Conservation (phyloP, 2,888 invertebrate species). For the Papilio elwesi region DNA sequence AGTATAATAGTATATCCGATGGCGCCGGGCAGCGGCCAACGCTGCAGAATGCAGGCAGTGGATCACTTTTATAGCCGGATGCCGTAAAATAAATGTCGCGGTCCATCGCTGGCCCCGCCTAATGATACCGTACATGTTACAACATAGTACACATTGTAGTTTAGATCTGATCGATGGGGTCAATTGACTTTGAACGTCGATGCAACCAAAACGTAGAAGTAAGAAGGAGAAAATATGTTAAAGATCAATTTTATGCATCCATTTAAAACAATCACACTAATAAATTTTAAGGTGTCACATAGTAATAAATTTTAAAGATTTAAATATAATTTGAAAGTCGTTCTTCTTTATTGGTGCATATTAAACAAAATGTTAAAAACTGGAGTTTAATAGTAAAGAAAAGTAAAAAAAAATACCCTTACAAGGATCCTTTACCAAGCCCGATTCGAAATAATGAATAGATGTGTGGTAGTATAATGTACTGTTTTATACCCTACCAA, state of each 20-base stretch:
- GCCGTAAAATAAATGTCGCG: conserved; percentile 84
- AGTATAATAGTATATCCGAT: conserved; percentile 45
- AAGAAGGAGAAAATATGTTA: neutral
- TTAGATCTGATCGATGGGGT: conserved; percentile 42
- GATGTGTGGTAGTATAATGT: too few relatives aligned
- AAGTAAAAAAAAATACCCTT: too few relatives aligned
- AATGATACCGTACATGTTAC: conserved; percentile 73
- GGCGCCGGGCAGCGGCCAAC: conserved; percentile 59
- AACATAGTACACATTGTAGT: conserved; percentile 59
- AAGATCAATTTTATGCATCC: neutral
- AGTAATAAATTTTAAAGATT: too few relatives aligned
- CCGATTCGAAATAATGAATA: too few relatives aligned
- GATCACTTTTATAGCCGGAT: conserved; percentile 84
- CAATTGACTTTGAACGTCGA: conserved; percentile 1
- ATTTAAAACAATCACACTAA: too few relatives aligned
- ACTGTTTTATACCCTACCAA: too few relatives aligned
- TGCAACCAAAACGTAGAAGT: neutral
- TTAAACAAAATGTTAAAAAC: too few relatives aligned
- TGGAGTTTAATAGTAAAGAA: too few relatives aligned
- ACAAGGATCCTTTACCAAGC: too few relatives aligned
- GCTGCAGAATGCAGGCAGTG: conserved; percentile 82
- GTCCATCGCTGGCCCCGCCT: conserved; percentile 77
- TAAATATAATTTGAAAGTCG: too few relatives aligned
- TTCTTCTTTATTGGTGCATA: too few relatives aligned
- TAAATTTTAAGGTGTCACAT: too few relatives aligned